Evolutionary conservation across 2,797 vertebrate species (phyloP).

Genomic region (Astyanax mexicanus): DNA sequence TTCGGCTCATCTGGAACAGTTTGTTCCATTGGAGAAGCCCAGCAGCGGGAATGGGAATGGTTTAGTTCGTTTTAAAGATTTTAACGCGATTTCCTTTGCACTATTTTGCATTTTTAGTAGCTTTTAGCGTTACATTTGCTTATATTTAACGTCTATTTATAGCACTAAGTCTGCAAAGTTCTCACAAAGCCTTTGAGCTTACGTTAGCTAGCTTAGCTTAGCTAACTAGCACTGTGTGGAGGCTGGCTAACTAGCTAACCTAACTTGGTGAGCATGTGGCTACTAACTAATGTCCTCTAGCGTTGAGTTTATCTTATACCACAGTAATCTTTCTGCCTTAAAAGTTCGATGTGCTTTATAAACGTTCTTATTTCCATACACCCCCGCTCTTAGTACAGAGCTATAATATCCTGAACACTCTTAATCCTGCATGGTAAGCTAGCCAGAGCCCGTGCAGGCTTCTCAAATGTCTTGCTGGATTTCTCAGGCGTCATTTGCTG

Average conservation of each 20-base stretch:
- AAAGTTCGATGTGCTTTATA: too few relatives aligned
- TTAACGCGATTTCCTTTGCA: background rate
- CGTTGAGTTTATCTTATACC: too few relatives aligned
- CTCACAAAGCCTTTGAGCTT: background rate
- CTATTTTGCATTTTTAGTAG: too few relatives aligned
- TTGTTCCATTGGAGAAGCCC: constrained; percentile 2
- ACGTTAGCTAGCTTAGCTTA: background rate
- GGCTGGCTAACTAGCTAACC: too few relatives aligned
- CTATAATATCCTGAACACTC: background rate
- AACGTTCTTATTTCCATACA: too few relatives aligned
- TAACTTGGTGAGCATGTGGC: background rate
- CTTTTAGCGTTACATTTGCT: background rate
- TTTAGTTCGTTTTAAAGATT: background rate
- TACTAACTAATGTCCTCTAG: background rate
- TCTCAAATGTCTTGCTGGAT: constrained; percentile 6
- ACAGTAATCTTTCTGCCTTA: too few relatives aligned
- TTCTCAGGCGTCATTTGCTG: constrained; percentile 8
- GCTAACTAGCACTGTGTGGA: background rate
- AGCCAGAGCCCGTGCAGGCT: background rate
- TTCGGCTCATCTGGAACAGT: constrained; percentile 16
- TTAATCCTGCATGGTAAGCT: background rate
- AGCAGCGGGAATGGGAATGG: background rate
- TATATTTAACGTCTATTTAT: too few relatives aligned
- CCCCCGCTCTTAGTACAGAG: too few relatives aligned
- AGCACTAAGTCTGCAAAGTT: too few relatives aligned